A percentile compares a stretch with the other conserved stretches of the same genome.
These are phyloP conservation scores for Engraulis encrasicolus DNA, from an alignment of 2,113 vertebrate species.

Conservation along the genomic window DNA sequence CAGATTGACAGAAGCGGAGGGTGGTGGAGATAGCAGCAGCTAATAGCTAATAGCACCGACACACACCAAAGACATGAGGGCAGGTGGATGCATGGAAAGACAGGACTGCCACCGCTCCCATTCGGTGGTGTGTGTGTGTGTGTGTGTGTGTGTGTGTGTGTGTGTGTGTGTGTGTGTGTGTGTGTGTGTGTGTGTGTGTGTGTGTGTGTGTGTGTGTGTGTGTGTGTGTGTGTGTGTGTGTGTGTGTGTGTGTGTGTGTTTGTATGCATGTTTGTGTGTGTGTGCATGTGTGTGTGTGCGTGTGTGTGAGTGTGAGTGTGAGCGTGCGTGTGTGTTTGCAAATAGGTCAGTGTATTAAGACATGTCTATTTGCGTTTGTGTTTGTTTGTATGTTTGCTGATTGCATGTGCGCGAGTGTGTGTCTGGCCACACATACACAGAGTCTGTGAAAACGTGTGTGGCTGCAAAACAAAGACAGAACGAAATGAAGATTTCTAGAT, in stretches of 20 bases:
- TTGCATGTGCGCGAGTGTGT: too few species aligned
- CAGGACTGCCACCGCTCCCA: constrained; percentile 82
- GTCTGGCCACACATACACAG: too few species aligned
- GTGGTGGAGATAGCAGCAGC: constrained; percentile 47
- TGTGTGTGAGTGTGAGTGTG: neutral
- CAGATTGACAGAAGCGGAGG: constrained; percentile 48
- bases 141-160: too few species aligned
- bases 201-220: neutral
- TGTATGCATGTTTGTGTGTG: too few species aligned
- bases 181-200: neutral
- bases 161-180: too few species aligned
- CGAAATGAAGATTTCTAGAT: constrained; percentile 84
- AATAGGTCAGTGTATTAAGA: too few species aligned
- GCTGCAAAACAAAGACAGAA: constrained; percentile 76
- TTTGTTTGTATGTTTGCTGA: too few species aligned
- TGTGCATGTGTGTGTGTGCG: constrained; percentile 38
- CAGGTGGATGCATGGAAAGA: constrained; percentile 84
- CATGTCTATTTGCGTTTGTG: too few species aligned
- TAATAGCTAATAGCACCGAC: constrained; percentile 86
- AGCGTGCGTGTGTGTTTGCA: too few species aligned
- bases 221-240: constrained; percentile 10
- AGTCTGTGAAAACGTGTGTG: constrained; percentile 22
- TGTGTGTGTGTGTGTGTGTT: neutral
- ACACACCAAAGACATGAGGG: constrained; percentile 88
- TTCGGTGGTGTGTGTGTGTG: constrained; percentile 43